phyloP scores from a whole-genome alignment of 2,797 vertebrate genomes.

The Pyrocephalus nanus region DNA sequence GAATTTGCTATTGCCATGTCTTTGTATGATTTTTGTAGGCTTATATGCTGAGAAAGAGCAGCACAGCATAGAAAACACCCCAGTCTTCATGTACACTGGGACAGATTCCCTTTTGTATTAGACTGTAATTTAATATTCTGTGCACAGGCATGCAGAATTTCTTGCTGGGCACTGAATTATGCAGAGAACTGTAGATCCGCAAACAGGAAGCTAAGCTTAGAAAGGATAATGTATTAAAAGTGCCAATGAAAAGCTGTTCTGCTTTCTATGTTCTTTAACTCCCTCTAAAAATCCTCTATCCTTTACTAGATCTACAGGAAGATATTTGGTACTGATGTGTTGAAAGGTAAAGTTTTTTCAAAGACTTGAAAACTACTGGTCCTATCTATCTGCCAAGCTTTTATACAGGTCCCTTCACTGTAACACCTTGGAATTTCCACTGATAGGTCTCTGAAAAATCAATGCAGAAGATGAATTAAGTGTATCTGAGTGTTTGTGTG shows the following conservation, averaged over 20 bases:
- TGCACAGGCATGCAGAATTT: slow-evolving; percentile 55
- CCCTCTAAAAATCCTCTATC: slow-evolving; percentile 19
- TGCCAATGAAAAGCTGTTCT: slow-evolving; percentile 22
- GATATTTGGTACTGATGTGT: slow-evolving; percentile 13
- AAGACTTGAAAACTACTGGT: slow-evolving; percentile 8
- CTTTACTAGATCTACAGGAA: slow-evolving; percentile 38
- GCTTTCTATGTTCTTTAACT: slow-evolving; percentile 43
- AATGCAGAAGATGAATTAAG: slow-evolving; percentile 43
- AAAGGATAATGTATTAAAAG: slow-evolving; percentile 50
- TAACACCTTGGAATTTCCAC: slow-evolving; percentile 41
- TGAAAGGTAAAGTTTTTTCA: slow-evolving; percentile 55
- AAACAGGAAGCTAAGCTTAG: slow-evolving; percentile 61
- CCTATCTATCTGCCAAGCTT: slow-evolving; percentile 30
- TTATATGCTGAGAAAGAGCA: slow-evolving; percentile 35
- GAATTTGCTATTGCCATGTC: slow-evolving; percentile 49
- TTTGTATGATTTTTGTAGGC: slow-evolving; percentile 33
- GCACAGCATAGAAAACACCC: slow-evolving; percentile 25
- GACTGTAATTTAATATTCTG: slow-evolving; percentile 52
- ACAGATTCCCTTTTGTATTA: slow-evolving; percentile 54
- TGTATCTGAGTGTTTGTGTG: not conserved
- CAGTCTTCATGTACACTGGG: not conserved
- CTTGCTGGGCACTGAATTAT: slow-evolving; percentile 66
- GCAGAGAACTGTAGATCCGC: slow-evolving; percentile 51
- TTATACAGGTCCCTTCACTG: slow-evolving; percentile 11
- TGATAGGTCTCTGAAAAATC: slow-evolving; percentile 20